Percentiles rank a stretch among this genome's conserved stretches.
phyloP scores from a whole-genome alignment of 2,113 vertebrate species.

The Leptobrachium leishanense region DNA sequence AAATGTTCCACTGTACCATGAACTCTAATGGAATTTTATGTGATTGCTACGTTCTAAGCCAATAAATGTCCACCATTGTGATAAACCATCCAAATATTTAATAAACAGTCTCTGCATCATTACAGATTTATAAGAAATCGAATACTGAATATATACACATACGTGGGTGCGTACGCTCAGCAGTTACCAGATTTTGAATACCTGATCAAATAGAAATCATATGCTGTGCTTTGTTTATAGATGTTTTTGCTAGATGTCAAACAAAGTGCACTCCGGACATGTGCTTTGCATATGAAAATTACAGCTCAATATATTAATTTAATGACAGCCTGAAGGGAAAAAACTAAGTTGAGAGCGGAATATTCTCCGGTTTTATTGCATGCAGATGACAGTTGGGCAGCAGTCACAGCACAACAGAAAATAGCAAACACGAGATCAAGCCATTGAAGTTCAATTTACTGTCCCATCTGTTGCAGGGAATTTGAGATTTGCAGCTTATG shows the following conservation, averaged over 20 bases:
- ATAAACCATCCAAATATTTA: too few relatives aligned
- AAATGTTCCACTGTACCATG: too few relatives aligned
- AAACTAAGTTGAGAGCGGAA: conserved; percentile 14
- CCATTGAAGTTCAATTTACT: conserved; percentile 40
- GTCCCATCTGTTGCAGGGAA: conserved; percentile 44
- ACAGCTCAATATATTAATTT: background rate
- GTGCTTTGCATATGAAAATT: conserved; percentile 44
- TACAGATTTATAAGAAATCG: too few relatives aligned
- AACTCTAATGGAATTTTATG: too few relatives aligned
- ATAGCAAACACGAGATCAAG: conserved; percentile 35
- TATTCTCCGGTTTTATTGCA: conserved; percentile 23
- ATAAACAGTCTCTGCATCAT: too few relatives aligned
- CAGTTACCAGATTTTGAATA: too few relatives aligned
- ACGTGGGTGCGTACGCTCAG: too few relatives aligned
- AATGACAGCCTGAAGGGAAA: background rate
- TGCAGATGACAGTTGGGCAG: conserved; percentile 40
- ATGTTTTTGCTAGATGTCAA: conserved; percentile 26
- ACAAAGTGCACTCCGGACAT: conserved; percentile 42
- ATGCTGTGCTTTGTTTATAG: background rate
- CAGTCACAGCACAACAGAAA: conserved; percentile 23
- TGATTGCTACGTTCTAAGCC: too few relatives aligned
- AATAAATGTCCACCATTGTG: too few relatives aligned
- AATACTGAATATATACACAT: too few relatives aligned
- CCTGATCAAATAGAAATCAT: background rate
- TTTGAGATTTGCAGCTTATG: conserved; percentile 40